Percentiles rank a stretch among this genome's conserved stretches.
These are phyloP conservation scores for Bubo blakistoni DNA, from an alignment of 2,113 vertebrate species.

Conservation along the genomic window DNA sequence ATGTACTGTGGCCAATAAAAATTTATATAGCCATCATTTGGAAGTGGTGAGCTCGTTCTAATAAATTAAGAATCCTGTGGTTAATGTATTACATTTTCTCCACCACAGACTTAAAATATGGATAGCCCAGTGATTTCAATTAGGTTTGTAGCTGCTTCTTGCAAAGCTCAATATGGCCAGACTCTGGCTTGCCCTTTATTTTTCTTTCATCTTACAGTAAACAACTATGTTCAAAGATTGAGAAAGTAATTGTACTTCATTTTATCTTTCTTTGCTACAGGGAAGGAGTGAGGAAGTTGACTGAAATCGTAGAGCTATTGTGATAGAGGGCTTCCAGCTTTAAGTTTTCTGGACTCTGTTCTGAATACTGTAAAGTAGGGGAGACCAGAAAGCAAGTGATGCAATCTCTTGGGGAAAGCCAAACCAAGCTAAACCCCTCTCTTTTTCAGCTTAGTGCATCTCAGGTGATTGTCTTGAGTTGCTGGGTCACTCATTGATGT, in stretches of 20 bases:
- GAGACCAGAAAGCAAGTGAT: background rate
- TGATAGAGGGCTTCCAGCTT: background rate
- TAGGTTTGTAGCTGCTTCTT: background rate
- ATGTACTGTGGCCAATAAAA: background rate
- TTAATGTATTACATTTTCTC: background rate
- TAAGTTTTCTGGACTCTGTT: background rate
- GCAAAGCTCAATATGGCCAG: background rate
- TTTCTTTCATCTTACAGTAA: background rate
- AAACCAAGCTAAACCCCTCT: background rate
- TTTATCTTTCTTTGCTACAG: background rate
- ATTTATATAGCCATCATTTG: background rate
- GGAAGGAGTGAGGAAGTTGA: background rate
- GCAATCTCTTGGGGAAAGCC: background rate
- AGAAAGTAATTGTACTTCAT: background rate
- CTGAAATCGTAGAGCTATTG: background rate
- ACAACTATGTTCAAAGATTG: background rate
- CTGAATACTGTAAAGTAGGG: background rate
- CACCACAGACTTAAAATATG: background rate
- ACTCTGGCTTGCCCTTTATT: background rate
- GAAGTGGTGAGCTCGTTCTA: background rate
- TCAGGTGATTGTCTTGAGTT: background rate
- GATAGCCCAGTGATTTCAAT: background rate
- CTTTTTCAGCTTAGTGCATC: rapidly evolving
- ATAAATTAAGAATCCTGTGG: background rate
- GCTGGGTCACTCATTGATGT: background rate